Conservation (phyloP, 2,888 invertebrate genomes). For the Cremastinae sp. region DNA sequence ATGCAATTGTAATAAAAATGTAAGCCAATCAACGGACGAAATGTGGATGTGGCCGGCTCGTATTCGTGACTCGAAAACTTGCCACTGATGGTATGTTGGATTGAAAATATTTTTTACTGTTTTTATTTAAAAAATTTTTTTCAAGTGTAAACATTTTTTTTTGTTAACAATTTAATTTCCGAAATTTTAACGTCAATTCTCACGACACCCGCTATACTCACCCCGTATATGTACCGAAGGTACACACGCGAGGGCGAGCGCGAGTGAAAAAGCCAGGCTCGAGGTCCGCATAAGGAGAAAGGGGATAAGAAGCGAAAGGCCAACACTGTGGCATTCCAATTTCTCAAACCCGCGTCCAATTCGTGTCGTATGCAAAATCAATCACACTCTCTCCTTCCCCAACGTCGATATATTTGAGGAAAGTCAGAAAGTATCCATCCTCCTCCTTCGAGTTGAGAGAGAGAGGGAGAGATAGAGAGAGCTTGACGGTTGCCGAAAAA, state of each 20-base stretch:
- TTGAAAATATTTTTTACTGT: too few species aligned
- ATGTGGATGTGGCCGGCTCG: too few species aligned
- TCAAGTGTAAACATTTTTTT: too few species aligned
- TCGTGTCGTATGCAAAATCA: slow-evolving; percentile 80
- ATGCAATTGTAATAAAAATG: too few species aligned
- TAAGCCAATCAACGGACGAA: too few species aligned
- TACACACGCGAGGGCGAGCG: slow-evolving; percentile 42
- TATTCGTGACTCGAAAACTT: too few species aligned
- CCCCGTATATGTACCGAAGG: slow-evolving; percentile 8
- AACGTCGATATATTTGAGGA: slow-evolving; percentile 1
- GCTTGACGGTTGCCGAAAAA: slow-evolving; percentile 29
- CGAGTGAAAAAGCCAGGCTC: slow-evolving; percentile 47
- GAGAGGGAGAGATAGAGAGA: too few species aligned
- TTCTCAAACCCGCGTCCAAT: slow-evolving; percentile 80
- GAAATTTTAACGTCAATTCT: too few species aligned
- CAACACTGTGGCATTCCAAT: slow-evolving; percentile 76
- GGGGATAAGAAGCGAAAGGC: slow-evolving; percentile 54
- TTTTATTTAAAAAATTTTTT: too few species aligned
- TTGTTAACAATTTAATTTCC: too few species aligned
- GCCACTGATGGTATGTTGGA: too few species aligned
- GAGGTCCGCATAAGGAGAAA: slow-evolving; percentile 40
- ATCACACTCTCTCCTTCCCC: slow-evolving; percentile 71
- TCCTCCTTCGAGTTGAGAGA: slow-evolving; percentile 8
- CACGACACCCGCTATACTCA: too few species aligned
- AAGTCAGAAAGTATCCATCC: slow-evolving; percentile 9